phyloP scores from a whole-genome alignment of 2,113 vertebrate genomes.

The Polyodon spathula region DNA sequence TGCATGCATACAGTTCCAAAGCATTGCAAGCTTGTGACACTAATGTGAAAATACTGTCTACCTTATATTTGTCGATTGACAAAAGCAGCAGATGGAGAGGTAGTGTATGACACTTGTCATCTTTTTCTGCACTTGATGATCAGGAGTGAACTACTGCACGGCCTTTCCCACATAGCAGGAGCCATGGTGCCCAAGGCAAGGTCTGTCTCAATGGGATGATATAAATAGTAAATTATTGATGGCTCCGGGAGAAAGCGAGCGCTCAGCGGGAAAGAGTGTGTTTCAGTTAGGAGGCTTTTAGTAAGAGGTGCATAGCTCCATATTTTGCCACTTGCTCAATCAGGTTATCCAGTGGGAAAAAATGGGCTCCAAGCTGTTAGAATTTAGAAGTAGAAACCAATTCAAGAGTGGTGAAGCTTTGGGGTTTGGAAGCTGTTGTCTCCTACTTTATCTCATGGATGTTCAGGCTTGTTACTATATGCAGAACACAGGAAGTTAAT shows the following conservation, averaged over 20 bases:
- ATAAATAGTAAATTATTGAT: conserved; percentile 18
- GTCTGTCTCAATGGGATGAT: not conserved
- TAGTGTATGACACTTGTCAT: too few relatives aligned
- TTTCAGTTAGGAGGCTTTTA: too few relatives aligned
- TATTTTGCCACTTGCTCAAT: not conserved
- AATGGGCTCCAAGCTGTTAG: not conserved
- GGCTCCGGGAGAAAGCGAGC: not conserved
- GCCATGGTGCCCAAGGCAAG: not conserved
- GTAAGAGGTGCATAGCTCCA: too few relatives aligned
- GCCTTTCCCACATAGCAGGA: not conserved
- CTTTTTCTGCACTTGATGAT: conserved; percentile 6
- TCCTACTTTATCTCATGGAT: not conserved
- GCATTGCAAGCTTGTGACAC: too few relatives aligned
- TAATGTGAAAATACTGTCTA: too few relatives aligned
- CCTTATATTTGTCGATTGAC: too few relatives aligned
- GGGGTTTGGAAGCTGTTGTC: not conserved
- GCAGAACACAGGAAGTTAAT: too few relatives aligned
- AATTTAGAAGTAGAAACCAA: not conserved
- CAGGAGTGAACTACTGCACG: not conserved
- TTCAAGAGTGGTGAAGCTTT: not conserved
- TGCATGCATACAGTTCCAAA: too few relatives aligned
- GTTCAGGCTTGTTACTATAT: not conserved
- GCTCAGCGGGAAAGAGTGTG: not conserved
- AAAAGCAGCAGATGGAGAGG: too few relatives aligned
- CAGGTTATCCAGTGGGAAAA: not conserved